These are phyloP conservation scores for Drosophila quasianomalipes DNA, from an alignment of 2,888 invertebrate genomes.

Conservation along the genomic window DNA sequence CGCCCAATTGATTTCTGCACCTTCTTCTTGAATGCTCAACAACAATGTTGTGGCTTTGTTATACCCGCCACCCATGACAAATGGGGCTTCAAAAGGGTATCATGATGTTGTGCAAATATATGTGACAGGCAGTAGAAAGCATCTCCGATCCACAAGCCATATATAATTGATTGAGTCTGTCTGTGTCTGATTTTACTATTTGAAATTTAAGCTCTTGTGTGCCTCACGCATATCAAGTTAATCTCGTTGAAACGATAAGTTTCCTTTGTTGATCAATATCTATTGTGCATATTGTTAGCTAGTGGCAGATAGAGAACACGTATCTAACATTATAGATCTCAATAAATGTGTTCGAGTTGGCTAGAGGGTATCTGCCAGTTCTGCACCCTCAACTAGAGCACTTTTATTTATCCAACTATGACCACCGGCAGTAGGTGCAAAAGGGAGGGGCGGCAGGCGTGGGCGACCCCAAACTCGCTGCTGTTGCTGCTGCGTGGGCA, in stretches of 20 bases:
- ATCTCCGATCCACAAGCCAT: neutral
- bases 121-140: neutral
- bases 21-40: constrained; percentile 31
- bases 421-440: neutral
- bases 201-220: neutral
- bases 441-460: constrained; percentile 16
- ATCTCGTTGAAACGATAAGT: neutral
- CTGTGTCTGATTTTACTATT: neutral
- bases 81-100: neutral
- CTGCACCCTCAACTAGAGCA: neutral
- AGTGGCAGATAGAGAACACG: neutral
- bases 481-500: constrained; percentile 33
- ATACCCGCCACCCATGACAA: neutral
- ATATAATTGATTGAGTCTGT: neutral
- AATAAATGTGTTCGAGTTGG: neutral
- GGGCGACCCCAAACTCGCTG: constrained; percentile 10
- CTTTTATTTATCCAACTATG: neutral
- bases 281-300: neutral
- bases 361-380: neutral
- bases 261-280: neutral
- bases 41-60: neutral
- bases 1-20: constrained; percentile 59
- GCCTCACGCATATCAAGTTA: neutral
- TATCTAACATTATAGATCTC: neutral
- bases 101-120: neutral